These are phyloP conservation scores for Eilema griseolum DNA, from an alignment of 2,888 invertebrate species.

Conservation along the genomic window DNA sequence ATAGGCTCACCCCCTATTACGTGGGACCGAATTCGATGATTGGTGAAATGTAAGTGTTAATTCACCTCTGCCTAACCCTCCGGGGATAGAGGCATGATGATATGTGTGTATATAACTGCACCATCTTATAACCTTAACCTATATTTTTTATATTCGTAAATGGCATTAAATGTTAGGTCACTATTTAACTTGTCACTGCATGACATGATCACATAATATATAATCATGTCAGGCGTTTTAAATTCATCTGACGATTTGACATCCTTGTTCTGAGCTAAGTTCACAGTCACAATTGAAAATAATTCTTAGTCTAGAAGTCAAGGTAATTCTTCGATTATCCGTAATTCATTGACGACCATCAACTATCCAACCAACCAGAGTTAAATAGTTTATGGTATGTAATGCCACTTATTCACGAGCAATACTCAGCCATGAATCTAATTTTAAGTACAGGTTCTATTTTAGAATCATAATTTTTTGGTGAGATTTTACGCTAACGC, in stretches of 20 bases:
- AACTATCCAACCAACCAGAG: background rate
- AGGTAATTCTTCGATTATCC: conserved; percentile 2
- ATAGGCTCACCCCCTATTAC: too few species aligned
- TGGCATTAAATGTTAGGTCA: background rate
- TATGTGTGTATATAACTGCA: too few species aligned
- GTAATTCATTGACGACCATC: background rate
- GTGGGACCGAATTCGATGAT: too few species aligned
- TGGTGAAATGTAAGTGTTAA: too few species aligned
- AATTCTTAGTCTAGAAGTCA: conserved; percentile 1
- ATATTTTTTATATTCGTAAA: background rate
- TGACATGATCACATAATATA: conserved; percentile 1
- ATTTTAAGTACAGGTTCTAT: too few species aligned
- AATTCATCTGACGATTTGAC: conserved; percentile 7
- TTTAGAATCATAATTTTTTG: too few species aligned
- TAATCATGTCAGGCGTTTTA: conserved; percentile 2
- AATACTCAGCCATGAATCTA: too few species aligned
- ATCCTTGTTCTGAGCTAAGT: background rate
- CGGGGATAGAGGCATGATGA: too few species aligned
- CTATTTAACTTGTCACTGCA: conserved; percentile 12
- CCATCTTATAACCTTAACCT: background rate
- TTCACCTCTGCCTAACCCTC: too few species aligned
- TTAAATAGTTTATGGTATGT: background rate
- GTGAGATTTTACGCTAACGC: too few species aligned
- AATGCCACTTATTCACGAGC: too few species aligned
- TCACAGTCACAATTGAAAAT: background rate